Base-by-base conservation (phyloP, 2,888 invertebrate genomes). In the Clostera curtula region DNA sequence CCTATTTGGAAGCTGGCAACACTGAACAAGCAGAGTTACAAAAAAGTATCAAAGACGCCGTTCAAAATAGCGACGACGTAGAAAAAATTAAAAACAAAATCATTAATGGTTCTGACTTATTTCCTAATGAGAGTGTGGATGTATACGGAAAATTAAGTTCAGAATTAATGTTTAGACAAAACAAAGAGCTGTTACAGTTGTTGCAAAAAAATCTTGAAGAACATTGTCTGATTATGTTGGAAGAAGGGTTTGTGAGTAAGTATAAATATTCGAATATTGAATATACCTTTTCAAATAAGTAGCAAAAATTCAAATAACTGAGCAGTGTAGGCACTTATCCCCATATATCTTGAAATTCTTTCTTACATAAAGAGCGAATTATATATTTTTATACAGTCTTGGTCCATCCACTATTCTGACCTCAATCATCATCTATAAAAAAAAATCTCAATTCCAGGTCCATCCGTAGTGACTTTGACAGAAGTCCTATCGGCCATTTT, bases 111-210 rank as follows among this genome's bases (percentile, higher is more conserved):
- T 37, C 40, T 30, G 82, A 83, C 43, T 31, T 85, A 6, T 67
- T 85, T 31, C 80, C 83, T 1, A 18, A 49, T 19, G 59, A 69
- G 31, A 72, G 77, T 58, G 47, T 76, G 1, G 56, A 69, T 25
- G 40, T 55, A 8, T 85, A 71, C 56, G 85, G 84, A 2, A 75
- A 61, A 32, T 43, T 75, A 27, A 76, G 76, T 3, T 71, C 73
- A 0, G 82, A 84, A 31, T 43, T 85, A 13, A 72, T 83, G 76
- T 83, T 80, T 17, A 66, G 84, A 29, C 83, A 84, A 34, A 82
- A 72, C 43, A 73, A 68, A 18, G 80, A 82, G 11, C 43, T 84
- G 7, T 46, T 85, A 9, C 41, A 66, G 13, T 56, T 54, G 3
- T 38, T 85, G 8, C 74, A 73, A 28, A 75, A 70, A 20, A 70